phyloP scores from a whole-genome alignment of 2,888 invertebrate species.

The Tipula unca region DNA sequence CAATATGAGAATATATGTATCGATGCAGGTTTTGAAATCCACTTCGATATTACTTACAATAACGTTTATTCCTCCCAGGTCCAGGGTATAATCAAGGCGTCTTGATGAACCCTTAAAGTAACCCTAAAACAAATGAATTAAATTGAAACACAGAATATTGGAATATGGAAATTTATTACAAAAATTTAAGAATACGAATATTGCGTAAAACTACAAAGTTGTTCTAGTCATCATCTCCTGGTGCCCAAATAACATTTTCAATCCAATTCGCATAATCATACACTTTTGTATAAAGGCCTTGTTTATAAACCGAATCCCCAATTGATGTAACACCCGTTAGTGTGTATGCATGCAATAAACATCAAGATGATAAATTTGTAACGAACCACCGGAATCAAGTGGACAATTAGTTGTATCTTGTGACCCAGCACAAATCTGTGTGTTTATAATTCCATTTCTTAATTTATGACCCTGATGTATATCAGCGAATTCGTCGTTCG shows the following conservation, averaged over 20 bases:
- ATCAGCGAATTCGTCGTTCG: constrained; percentile 2
- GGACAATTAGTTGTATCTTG: constrained; percentile 24
- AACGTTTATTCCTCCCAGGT: no score
- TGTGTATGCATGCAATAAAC: constrained; percentile 37
- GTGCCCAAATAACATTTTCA: constrained; percentile 44
- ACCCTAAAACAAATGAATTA: no score
- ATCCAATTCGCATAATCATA: constrained; percentile 46
- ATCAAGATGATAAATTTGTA: constrained; percentile 33
- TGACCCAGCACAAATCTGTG: constrained; percentile 24
- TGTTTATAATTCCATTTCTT: constrained; percentile 21
- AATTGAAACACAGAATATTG: no score
- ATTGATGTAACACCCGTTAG: constrained; percentile 42
- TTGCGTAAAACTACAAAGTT: no score
- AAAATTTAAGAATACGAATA: no score
- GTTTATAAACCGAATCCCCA: constrained; percentile 40
- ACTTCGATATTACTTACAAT: no score
- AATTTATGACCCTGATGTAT: neutral
- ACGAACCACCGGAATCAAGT: constrained; percentile 53
- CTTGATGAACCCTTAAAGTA: no score
- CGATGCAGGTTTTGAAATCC: no score
- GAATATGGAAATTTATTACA: no score
- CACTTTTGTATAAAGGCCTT: constrained; percentile 49
- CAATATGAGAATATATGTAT: no score
- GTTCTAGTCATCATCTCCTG: neutral
- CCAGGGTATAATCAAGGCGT: no score